phyloP scores from a whole-genome alignment of 2,888 invertebrate genomes.

The Patella ulyssiponensis region DNA sequence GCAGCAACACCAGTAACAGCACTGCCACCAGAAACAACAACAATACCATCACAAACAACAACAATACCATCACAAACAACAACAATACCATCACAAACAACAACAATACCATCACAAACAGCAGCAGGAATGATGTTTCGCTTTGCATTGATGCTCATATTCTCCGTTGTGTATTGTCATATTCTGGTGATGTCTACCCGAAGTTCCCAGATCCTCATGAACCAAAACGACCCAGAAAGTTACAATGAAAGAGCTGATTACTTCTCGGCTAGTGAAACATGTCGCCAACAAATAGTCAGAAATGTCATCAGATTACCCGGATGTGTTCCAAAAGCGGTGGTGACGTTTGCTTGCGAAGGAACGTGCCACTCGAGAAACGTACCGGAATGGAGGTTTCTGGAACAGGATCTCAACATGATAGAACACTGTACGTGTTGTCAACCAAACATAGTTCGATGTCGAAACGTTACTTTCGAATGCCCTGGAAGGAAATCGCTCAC shows the following conservation, averaged over 20 bases:
- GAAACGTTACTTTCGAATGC: conserved; percentile 30
- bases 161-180: too few species aligned
- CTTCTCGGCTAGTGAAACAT: conserved; percentile 29
- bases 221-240: conserved; percentile 16
- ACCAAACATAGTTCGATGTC: conserved; percentile 25
- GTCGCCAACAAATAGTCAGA: conserved; percentile 16
- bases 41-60: too few species aligned
- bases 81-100: too few species aligned
- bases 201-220: too few species aligned
- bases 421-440: conserved; percentile 45
- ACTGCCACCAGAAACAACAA: too few species aligned
- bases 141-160: too few species aligned
- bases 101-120: too few species aligned
- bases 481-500: conserved; percentile 12
- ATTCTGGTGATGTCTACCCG: too few species aligned
- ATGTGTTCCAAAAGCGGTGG: conserved; percentile 29
- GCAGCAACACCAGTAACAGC: too few species aligned
- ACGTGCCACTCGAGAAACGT: conserved; percentile 40
- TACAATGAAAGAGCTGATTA: conserved; percentile 21
- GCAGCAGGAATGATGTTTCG: too few species aligned
- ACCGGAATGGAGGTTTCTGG: conserved; percentile 37
- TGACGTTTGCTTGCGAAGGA: conserved; percentile 34
- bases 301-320: conserved; percentile 26
- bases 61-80: too few species aligned
- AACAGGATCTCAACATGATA: conserved; percentile 30